Evolutionary conservation across 2,888 invertebrate species (phyloP).

Genomic region (Campaea margaritaria): DNA sequence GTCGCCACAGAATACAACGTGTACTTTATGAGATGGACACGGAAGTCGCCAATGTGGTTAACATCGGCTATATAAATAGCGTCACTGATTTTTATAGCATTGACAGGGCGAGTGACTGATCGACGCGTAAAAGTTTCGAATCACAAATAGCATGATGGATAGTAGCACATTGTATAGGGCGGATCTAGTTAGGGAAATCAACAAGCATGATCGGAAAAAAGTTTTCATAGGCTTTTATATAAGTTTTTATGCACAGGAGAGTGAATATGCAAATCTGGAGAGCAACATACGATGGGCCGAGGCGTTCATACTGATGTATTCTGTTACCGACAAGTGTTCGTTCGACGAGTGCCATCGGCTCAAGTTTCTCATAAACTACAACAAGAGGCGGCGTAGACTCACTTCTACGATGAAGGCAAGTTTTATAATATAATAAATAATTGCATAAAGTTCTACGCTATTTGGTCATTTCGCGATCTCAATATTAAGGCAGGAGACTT

Average conservation of each 20-base stretch:
- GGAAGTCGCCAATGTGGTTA: no score
- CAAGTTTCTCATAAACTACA: constrained; percentile 93
- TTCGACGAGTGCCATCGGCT: constrained; percentile 94
- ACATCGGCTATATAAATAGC: not conserved
- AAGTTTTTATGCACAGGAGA: constrained; percentile 80
- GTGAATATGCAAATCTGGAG: constrained; percentile 88
- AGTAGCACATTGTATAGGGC: no score
- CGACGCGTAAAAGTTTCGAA: no score
- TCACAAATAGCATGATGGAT: no score
- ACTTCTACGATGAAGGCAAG: constrained; percentile 86
- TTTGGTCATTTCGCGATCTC: no score
- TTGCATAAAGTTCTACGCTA: no score
- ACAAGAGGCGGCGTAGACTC: constrained; percentile 88
- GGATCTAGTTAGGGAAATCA: no score
- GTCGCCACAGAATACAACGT: not conserved
- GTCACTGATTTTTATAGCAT: not conserved
- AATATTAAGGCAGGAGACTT: no score
- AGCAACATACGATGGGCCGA: constrained; percentile 95
- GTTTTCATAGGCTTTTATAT: no score
- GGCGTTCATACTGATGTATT: constrained; percentile 94
- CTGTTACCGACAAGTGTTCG: constrained; percentile 95
- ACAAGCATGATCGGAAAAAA: no score
- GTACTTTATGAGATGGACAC: not conserved
- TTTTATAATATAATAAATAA: constrained; percentile 9
- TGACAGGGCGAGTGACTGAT: not conserved